Conservation (phyloP, 1,140 invertebrate species). For the Drosophila sturtevanti region DNA sequence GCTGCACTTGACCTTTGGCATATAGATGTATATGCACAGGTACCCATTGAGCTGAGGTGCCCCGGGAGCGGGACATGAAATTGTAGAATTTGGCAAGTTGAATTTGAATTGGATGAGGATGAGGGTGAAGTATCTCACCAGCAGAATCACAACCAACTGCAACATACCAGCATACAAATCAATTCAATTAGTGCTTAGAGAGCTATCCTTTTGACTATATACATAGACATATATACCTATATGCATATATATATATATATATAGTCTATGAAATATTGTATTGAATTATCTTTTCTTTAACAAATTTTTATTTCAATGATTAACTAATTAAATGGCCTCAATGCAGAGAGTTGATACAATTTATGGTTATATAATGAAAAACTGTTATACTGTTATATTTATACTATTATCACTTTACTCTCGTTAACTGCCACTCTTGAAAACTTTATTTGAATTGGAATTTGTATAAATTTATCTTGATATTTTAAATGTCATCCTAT, state of each 20-base stretch:
- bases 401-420: too few species aligned
- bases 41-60: neutral
- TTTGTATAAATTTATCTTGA: too few species aligned
- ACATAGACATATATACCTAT: neutral
- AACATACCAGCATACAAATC: neutral
- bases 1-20: conserved; percentile 46
- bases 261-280: too few species aligned
- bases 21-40: neutral
- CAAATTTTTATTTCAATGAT: too few species aligned
- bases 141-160: neutral
- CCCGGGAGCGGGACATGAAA: neutral
- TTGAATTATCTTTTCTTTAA: too few species aligned
- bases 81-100: neutral
- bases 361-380: too few species aligned
- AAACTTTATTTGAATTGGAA: too few species aligned
- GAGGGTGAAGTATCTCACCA: neutral
- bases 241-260: neutral
- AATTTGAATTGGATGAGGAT: neutral
- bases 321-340: too few species aligned
- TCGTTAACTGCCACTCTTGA: too few species aligned
- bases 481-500: too few species aligned
- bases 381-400: too few species aligned
- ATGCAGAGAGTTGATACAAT: too few species aligned
- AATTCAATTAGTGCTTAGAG: conserved; percentile 7
- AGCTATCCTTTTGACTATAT: neutral